Evolutionary conservation across 2,888 invertebrate genomes (phyloP).

Genomic region (Acanthosepion esculentum): DNA sequence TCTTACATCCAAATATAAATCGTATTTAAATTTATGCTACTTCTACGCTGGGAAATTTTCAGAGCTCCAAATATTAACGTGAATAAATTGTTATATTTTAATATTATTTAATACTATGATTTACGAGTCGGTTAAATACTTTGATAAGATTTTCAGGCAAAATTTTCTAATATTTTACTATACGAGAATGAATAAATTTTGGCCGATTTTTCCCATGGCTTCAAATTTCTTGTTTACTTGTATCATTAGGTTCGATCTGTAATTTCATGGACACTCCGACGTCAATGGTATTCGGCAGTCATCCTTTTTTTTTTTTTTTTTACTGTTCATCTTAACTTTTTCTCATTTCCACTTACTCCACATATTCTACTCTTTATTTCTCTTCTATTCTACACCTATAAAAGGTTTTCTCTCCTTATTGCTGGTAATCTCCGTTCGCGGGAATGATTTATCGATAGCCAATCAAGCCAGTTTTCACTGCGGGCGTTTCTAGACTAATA

Average conservation of each 20-base stretch:
- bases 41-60: too few relatives aligned
- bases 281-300: neutral
- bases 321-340: neutral
- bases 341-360: neutral
- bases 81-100: too few relatives aligned
- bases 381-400: neutral
- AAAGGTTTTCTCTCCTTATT: neutral
- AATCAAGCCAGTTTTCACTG: slow-evolving; percentile 10
- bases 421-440: neutral
- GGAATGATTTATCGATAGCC: slow-evolving; percentile 1
- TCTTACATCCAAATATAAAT: too few relatives aligned
- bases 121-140: too few relatives aligned
- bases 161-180: too few relatives aligned
- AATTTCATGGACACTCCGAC: neutral
- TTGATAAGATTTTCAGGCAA: too few relatives aligned
- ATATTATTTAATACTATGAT: too few relatives aligned
- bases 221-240: too few relatives aligned
- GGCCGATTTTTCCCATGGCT: too few relatives aligned
- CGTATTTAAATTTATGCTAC: too few relatives aligned
- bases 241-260: neutral
- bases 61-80: too few relatives aligned
- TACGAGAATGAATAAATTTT: too few relatives aligned
- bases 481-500: neutral
- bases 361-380: neutral
- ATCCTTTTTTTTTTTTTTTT: neutral